phyloP scores from a whole-genome alignment of 2,888 invertebrate species.

The Mimas tiliae region DNA sequence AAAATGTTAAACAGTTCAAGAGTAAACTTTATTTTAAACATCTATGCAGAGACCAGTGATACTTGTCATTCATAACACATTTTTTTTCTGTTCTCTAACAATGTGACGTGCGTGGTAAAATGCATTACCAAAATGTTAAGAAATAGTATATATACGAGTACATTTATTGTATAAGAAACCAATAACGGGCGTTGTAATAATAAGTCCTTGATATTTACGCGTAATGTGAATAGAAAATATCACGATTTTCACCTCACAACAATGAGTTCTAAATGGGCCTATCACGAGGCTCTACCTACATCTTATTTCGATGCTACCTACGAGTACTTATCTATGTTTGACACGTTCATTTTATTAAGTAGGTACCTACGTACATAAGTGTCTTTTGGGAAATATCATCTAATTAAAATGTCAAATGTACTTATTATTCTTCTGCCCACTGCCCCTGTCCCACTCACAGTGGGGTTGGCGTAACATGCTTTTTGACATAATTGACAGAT shows the following conservation, averaged over 20 bases:
- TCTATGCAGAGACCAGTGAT: not conserved
- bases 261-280: constrained; percentile 49
- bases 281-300: constrained; percentile 47
- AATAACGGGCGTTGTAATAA: constrained; percentile 28
- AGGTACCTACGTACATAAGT: not conserved
- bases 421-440: too few relatives aligned
- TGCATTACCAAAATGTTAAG: not conserved
- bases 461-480: too few relatives aligned
- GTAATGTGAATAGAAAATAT: constrained; percentile 31
- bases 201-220: constrained; percentile 37
- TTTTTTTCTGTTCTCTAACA: not conserved
- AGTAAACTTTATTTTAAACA: too few relatives aligned
- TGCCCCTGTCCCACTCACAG: too few relatives aligned
- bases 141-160: not conserved
- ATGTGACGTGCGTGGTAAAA: not conserved
- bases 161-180: constrained; percentile 22
- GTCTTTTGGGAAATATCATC: too few relatives aligned
- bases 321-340: not conserved
- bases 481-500: too few relatives aligned
- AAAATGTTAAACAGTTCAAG: too few relatives aligned
- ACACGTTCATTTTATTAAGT: not conserved
- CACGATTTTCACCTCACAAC: constrained; percentile 46
- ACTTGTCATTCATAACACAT: not conserved
- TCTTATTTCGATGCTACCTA: too few relatives aligned
- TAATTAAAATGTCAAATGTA: too few relatives aligned